Evolutionary conservation across 2,888 invertebrate genomes (phyloP), one percentile per base, ranked within the genome.

Genomic region (Coecobrya sp.): DNA sequence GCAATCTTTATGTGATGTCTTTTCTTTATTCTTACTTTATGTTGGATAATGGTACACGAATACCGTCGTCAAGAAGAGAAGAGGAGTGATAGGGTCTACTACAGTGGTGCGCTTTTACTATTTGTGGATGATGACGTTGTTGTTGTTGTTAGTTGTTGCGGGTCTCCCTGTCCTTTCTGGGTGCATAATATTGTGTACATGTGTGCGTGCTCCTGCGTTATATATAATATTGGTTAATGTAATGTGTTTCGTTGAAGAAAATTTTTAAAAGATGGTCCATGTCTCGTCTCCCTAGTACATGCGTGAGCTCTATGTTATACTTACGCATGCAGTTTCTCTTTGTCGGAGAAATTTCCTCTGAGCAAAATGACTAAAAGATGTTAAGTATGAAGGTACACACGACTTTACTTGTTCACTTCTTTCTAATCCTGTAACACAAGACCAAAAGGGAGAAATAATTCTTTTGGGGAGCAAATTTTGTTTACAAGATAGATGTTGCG

Each of bases 1-100:
- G 93, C 93, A 94, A 93, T 93, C 93, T 93, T 93, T 91, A 94
- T 93, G 92, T 91, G 89, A 89, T 89, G 89, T 89, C 82, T 89
- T 89, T 89, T 89, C 88, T 88, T 88, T 62, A 65, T 65, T 88
- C 70, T 89, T 82, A 49, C 27, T 65, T 52, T 79, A 52, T 68
- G 70, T 55, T 45, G 88, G 52, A 30, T 82, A 36, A 70, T 82
- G 70, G 70, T 52, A 30, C 68, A 89, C 13, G 70, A 16, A 27
- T 49, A 70, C 55, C 27, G 70, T 70, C 27, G 70, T 70, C 55
- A 55, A 30, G 68, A 68, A 73, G 22, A 49, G 49, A 76, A 49
- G 45, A 76, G 5, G 22, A 76, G 49, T 13, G 70, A 70, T 70
- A 36, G 70, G 70, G 70, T 70, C n/a, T 36, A n/a, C 13, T 70